Percentiles rank a stretch among this genome's conserved stretches.
Conservation (phyloP, 1,140 invertebrate genomes). For the Holcopasites calliopsidis region DNA sequence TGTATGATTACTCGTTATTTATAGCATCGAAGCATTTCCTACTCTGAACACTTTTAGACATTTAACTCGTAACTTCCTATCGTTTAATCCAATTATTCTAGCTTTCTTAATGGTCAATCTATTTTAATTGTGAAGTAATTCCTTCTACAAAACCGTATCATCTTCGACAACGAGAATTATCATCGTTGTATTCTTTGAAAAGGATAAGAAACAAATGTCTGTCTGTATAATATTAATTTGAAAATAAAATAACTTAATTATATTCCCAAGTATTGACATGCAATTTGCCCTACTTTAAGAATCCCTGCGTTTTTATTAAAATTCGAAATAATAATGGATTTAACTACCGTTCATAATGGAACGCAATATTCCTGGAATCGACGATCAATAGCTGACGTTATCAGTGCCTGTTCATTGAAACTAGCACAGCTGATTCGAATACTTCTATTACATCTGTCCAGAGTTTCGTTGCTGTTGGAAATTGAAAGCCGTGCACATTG, state of each 20-base stretch:
- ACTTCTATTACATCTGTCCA: constrained; percentile 3
- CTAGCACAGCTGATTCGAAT: constrained; percentile 6
- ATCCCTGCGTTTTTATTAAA: no score
- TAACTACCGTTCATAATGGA: neutral
- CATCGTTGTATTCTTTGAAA: no score
- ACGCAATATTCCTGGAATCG: constrained; percentile 16
- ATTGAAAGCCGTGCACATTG: neutral
- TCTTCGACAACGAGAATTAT: no score
- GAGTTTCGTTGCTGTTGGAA: neutral
- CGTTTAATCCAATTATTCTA: neutral
- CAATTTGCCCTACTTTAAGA: no score
- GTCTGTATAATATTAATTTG: no score
- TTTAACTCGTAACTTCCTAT: neutral
- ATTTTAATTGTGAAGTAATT: neutral
- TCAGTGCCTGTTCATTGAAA: constrained; percentile 15
- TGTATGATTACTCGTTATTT: neutral
- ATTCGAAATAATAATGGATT: no score
- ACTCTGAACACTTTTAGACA: neutral
- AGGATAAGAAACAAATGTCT: no score
- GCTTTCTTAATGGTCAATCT: neutral
- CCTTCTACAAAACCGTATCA: neutral
- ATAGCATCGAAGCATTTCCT: neutral
- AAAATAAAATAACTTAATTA: no score
- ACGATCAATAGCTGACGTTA: constrained; percentile 13
- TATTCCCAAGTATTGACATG: no score